A percentile compares a stretch with the other conserved stretches of the same genome.
These are phyloP conservation scores for Alloplasta piceator DNA, from an alignment of 2,888 invertebrate species.

Conservation along the genomic window DNA sequence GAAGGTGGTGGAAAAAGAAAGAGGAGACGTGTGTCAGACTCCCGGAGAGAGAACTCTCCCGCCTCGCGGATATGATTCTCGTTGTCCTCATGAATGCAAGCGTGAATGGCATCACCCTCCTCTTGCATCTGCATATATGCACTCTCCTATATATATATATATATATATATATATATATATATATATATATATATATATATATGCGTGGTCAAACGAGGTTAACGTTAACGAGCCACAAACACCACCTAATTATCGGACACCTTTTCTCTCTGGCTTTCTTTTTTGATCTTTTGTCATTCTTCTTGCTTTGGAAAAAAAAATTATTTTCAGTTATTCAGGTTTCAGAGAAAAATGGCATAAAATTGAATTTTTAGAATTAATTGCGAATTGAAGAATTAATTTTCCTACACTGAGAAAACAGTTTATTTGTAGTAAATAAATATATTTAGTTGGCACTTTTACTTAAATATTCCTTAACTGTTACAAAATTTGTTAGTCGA, in stretches of 20 bases:
- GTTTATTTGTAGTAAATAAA: too few relatives aligned
- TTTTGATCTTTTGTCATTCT: neutral
- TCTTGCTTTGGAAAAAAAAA: neutral
- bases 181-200: constrained; percentile 5
- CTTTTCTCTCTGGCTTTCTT: constrained; percentile 7
- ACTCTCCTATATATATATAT: constrained; percentile 9
- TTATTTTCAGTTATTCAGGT: neutral
- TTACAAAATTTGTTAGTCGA: too few relatives aligned
- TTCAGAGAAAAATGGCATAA: too few relatives aligned
- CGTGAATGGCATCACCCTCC: constrained; percentile 56
- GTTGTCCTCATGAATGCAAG: constrained; percentile 69
- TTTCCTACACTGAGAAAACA: too few relatives aligned
- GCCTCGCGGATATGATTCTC: constrained; percentile 67
- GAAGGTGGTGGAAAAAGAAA: neutral
- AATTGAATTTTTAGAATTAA: too few relatives aligned
- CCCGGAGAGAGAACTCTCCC: constrained; percentile 59
- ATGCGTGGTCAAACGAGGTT: constrained; percentile 73
- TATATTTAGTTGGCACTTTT: too few relatives aligned
- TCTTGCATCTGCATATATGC: constrained; percentile 67
- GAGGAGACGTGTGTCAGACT: constrained; percentile 43
- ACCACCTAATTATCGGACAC: constrained; percentile 43
- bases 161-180: constrained; percentile 6
- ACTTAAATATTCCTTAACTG: too few relatives aligned
- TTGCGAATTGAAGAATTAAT: too few relatives aligned
- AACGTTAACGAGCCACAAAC: constrained; percentile 74